Conservation (phyloP, 1,140 invertebrate genomes). For the Adelges cooleyi region DNA sequence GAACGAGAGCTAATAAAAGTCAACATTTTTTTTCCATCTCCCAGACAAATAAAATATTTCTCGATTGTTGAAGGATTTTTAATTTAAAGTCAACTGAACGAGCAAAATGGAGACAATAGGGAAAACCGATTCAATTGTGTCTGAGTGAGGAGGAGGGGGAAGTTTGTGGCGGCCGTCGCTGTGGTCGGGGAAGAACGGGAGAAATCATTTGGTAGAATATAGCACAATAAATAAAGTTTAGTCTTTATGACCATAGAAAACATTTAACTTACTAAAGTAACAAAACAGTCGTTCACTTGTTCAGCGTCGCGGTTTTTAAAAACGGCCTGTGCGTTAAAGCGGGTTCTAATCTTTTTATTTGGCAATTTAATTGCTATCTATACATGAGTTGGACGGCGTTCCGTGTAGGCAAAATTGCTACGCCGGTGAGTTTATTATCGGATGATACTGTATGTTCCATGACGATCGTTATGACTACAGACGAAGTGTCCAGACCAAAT, state of each 20-base stretch:
- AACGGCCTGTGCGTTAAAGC: too few relatives aligned
- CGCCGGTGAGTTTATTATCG: not conserved
- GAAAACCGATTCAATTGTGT: constrained; percentile 7
- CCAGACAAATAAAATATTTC: constrained; percentile 18
- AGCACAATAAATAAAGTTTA: constrained; percentile 19
- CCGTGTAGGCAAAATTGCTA: not conserved
- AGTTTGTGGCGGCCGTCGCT: not conserved
- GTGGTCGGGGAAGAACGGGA: not conserved
- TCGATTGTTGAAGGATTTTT: constrained; percentile 19
- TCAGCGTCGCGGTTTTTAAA: too few relatives aligned
- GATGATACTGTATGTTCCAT: too few relatives aligned
- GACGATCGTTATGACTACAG: too few relatives aligned
- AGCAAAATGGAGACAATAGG: not conserved
- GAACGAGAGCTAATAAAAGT: constrained; percentile 5
- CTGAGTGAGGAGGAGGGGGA: not conserved
- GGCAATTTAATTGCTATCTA: too few relatives aligned
- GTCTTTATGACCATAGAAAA: constrained; percentile 14
- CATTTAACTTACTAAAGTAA: constrained; percentile 7
- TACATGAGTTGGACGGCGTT: not conserved
- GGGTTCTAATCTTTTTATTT: too few relatives aligned
- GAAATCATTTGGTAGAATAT: constrained; percentile 4
- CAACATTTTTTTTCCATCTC: constrained; percentile 8
- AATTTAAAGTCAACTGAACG: constrained; percentile 15
- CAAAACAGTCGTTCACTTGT: not conserved
- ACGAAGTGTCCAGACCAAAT: too few relatives aligned